phyloP scores from a whole-genome alignment of 2,888 invertebrate genomes.

The Calliscelio sp. region DNA sequence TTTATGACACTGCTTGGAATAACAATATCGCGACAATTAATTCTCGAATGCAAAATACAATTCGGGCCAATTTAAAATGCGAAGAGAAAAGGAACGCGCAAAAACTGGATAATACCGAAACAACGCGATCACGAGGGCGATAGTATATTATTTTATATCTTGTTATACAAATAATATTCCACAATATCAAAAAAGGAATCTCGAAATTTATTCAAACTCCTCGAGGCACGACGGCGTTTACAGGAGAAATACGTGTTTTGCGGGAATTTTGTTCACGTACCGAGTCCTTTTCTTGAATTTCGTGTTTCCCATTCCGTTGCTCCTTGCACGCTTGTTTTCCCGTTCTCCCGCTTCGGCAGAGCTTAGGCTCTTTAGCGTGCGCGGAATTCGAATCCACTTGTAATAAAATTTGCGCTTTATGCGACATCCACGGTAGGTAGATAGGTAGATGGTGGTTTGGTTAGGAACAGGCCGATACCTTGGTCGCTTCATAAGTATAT shows the following conservation, averaged over 20 bases:
- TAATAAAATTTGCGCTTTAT: constrained; percentile 86
- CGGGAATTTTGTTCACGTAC: constrained; percentile 72
- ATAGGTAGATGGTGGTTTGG: constrained; percentile 72
- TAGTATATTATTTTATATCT: constrained; percentile 68
- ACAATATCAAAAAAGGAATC: constrained; percentile 68
- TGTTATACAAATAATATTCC: constrained; percentile 66
- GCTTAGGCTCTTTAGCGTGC: constrained; percentile 78
- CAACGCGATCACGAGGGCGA: constrained; percentile 37
- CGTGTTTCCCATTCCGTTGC: constrained; percentile 68
- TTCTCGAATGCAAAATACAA: constrained; percentile 20
- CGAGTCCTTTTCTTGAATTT: constrained; percentile 72
- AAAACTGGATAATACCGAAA: constrained; percentile 51
- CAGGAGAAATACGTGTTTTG: constrained; percentile 67
- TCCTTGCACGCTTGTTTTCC: constrained; percentile 72
- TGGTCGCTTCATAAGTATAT: constrained; percentile 53
- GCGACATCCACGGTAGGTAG: constrained; percentile 81
- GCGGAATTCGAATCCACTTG: constrained; percentile 85
- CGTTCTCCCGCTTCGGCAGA: constrained; percentile 72
- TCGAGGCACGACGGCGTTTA: constrained; percentile 58
- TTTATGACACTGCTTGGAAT: constrained; percentile 6
- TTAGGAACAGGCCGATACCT: constrained; percentile 58
- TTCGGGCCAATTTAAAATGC: constrained; percentile 38
- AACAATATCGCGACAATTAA: constrained; percentile 55
- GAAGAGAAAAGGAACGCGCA: constrained; percentile 1
- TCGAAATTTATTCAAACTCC: constrained; percentile 67